A percentile compares a stretch with the other conserved stretches of the same genome.
Conservation (phyloP, 2,888 invertebrate genomes). For the Plebejus melissa region DNA sequence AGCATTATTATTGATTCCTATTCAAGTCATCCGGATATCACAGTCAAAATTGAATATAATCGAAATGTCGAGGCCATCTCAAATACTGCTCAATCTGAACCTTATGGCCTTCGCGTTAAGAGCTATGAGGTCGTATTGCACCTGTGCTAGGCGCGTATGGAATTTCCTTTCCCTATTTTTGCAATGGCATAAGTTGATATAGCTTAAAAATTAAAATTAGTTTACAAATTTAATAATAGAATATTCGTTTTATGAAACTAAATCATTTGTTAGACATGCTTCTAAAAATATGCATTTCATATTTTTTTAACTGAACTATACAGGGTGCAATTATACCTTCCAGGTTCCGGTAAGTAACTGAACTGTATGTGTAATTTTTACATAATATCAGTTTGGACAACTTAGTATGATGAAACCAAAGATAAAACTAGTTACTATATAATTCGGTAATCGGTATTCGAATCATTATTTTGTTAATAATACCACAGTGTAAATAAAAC, state of each 20-base stretch:
- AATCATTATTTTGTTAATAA: neutral
- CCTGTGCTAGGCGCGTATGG: conserved; percentile 47
- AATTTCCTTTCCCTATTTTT: conserved; percentile 60
- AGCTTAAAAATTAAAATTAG: neutral
- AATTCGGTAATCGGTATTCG: neutral
- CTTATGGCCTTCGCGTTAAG: conserved; percentile 12
- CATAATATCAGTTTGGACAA: too few relatives aligned
- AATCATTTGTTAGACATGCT: neutral
- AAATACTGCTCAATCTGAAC: neutral
- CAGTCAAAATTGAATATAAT: neutral
- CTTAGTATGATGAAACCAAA: too few relatives aligned
- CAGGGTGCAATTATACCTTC: too few relatives aligned
- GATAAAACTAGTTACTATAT: too few relatives aligned
- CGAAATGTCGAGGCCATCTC: conserved; percentile 3
- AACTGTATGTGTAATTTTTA: too few relatives aligned
- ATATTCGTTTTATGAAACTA: neutral
- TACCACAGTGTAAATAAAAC: too few relatives aligned
- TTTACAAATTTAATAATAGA: neutral
- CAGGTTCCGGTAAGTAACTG: too few relatives aligned
- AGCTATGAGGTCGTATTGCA: conserved; percentile 23
- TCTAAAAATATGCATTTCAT: neutral
- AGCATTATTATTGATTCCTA: neutral
- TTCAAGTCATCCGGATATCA: neutral
- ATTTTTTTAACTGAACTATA: too few relatives aligned
- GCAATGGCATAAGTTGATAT: conserved; percentile 29